Conservation (phyloP, 2,888 invertebrate genomes). For the Gnatocerus cornutus region DNA sequence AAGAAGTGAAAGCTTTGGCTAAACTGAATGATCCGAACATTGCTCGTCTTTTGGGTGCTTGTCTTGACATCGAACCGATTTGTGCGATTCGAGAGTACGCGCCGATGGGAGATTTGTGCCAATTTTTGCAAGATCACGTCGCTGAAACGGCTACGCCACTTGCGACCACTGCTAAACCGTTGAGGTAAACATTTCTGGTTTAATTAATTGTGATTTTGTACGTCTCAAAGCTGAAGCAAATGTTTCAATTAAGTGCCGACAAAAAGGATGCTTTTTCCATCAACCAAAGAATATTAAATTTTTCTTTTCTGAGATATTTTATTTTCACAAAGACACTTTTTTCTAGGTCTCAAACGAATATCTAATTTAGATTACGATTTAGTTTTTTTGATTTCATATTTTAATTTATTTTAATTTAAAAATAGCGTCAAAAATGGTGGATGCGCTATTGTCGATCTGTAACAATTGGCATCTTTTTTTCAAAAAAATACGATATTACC, state of each 20-base stretch:
- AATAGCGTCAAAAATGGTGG: too few relatives aligned
- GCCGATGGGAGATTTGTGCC: conserved; percentile 87
- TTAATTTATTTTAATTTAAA: too few relatives aligned
- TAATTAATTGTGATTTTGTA: conserved; percentile 13
- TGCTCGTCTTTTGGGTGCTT: conserved; percentile 82
- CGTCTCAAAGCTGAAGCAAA: not conserved
- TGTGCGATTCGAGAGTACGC: conserved; percentile 85
- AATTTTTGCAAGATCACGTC: conserved; percentile 86
- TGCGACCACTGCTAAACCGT: conserved; percentile 77
- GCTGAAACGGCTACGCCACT: conserved; percentile 81
- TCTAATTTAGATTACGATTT: too few relatives aligned
- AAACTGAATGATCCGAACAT: conserved; percentile 82
- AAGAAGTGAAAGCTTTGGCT: conserved; percentile 81
- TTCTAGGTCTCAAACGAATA: too few relatives aligned
- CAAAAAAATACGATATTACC: too few relatives aligned
- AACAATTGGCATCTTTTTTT: too few relatives aligned
- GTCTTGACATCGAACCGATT: conserved; percentile 81
- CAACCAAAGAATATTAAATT: too few relatives aligned
- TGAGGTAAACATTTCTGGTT: conserved; percentile 75
- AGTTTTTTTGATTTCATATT: too few relatives aligned
- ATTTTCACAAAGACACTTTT: too few relatives aligned
- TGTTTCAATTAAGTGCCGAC: not conserved
- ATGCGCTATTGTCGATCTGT: too few relatives aligned
- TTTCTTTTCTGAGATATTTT: too few relatives aligned
- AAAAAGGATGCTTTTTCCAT: too few relatives aligned